Evolutionary conservation across 2,797 vertebrate genomes (phyloP).

Genomic region (Sebastes oblongus): DNA sequence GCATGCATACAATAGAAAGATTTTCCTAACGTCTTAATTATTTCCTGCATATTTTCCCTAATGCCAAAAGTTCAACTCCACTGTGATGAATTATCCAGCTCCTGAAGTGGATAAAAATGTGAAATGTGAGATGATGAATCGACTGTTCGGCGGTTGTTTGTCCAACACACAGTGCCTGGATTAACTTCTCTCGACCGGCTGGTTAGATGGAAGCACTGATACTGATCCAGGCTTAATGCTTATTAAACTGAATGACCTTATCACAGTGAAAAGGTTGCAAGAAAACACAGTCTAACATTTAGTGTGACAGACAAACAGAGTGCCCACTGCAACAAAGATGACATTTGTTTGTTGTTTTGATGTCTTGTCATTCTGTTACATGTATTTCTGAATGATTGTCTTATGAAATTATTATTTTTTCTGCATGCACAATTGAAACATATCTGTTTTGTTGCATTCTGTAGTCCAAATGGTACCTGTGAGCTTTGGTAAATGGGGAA

Average conservation of each 20-base stretch:
- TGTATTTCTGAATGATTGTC: background rate
- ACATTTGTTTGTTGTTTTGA: background rate
- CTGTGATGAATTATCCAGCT: background rate
- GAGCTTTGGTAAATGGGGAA: constrained; percentile 13
- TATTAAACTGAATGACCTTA: constrained; percentile 77
- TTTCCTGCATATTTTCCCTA: background rate
- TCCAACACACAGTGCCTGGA: constrained; percentile 46
- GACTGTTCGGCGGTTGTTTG: background rate
- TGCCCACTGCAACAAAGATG: background rate
- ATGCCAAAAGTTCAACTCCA: background rate
- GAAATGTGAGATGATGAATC: constrained; percentile 5
- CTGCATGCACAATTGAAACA: background rate
- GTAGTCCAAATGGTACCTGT: background rate
- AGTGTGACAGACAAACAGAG: background rate
- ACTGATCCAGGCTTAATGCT: constrained; percentile 78
- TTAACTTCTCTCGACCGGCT: constrained; percentile 59
- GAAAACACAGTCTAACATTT: constrained; percentile 21
- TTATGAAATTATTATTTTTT: background rate
- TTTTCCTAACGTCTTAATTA: background rate
- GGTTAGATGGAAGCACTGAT: constrained; percentile 47
- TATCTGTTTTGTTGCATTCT: background rate
- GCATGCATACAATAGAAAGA: background rate
- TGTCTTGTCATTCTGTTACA: no score
- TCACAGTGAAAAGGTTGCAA: constrained; percentile 57
- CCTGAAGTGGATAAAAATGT: background rate